Evolutionary conservation across 2,113 vertebrate genomes (phyloP).

Genomic region (Donacobius atricapilla): DNA sequence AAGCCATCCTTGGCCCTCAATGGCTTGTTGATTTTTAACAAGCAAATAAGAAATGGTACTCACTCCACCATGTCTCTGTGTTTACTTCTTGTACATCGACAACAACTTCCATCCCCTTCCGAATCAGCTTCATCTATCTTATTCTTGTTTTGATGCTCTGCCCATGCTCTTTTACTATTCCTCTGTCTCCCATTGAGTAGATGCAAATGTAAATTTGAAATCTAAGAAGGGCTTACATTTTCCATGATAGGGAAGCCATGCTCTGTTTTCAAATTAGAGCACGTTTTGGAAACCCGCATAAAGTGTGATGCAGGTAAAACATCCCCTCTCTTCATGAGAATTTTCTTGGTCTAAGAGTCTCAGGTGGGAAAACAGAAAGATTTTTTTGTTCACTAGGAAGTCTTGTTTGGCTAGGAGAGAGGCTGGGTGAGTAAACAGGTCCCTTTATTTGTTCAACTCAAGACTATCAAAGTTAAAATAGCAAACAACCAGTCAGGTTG

Average conservation of each 20-base stretch:
- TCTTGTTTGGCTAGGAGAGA: neutral
- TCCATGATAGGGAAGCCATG: neutral
- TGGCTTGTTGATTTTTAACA: neutral
- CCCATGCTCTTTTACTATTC: neutral
- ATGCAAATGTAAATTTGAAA: neutral
- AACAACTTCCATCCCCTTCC: neutral
- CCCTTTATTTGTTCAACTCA: neutral
- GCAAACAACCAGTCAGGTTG: neutral
- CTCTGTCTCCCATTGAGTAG: fast-evolving
- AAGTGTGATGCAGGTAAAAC: neutral
- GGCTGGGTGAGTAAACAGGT: neutral
- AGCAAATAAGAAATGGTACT: neutral
- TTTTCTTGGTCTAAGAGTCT: neutral
- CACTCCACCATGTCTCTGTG: neutral
- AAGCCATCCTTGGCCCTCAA: neutral
- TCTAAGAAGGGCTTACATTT: neutral
- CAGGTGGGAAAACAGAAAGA: neutral
- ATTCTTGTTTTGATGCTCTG: neutral
- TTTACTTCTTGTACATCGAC: neutral
- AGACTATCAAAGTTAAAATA: neutral
- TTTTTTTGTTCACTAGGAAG: neutral
- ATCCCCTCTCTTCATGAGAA: neutral
- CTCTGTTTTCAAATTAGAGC: neutral
- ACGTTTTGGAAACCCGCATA: neutral
- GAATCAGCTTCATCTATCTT: neutral